A percentile compares a stretch with the other conserved stretches of the same genome.
Evolutionary conservation across 2,888 invertebrate genomes (phyloP).

Genomic region (Pheosia gnoma): DNA sequence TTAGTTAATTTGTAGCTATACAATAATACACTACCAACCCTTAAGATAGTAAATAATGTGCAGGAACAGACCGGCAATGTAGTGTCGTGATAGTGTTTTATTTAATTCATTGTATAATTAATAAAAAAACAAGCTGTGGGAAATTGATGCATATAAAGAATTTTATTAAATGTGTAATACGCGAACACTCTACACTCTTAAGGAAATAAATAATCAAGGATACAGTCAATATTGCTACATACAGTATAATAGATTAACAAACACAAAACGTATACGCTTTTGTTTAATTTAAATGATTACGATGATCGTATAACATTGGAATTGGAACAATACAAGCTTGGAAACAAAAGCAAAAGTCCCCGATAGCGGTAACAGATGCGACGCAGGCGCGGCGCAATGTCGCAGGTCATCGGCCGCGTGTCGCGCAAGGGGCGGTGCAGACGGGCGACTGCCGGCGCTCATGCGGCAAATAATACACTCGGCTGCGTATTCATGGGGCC

Average conservation of each 20-base stretch:
- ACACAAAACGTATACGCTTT: no score
- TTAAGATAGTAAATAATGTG: background rate
- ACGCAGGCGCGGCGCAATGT: slow-evolving; percentile 37
- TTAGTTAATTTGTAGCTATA: no score
- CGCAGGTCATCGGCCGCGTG: slow-evolving; percentile 27
- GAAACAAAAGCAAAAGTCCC: slow-evolving; percentile 42
- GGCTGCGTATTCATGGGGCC: slow-evolving; percentile 15
- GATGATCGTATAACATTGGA: slow-evolving; percentile 27
- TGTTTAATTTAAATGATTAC: slow-evolving; percentile 9
- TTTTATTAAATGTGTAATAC: no score
- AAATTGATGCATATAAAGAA: no score
- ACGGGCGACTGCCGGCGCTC: slow-evolving; percentile 50
- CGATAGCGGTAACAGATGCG: slow-evolving; percentile 31
- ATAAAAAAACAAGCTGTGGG: no score
- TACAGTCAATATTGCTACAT: no score
- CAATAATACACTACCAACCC: no score
- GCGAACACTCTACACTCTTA: no score
- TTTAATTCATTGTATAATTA: no score
- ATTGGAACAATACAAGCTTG: slow-evolving; percentile 24
- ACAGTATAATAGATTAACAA: no score
- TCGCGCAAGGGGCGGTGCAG: slow-evolving; percentile 33
- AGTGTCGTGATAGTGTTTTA: background rate
- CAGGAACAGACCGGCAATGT: background rate
- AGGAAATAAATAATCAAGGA: no score
- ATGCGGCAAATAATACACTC: slow-evolving; percentile 27